A percentile compares a stretch with the other conserved stretches of the same genome.
phyloP scores from a whole-genome alignment of 2,797 vertebrate genomes.

The Scomberomorus guttatus region DNA sequence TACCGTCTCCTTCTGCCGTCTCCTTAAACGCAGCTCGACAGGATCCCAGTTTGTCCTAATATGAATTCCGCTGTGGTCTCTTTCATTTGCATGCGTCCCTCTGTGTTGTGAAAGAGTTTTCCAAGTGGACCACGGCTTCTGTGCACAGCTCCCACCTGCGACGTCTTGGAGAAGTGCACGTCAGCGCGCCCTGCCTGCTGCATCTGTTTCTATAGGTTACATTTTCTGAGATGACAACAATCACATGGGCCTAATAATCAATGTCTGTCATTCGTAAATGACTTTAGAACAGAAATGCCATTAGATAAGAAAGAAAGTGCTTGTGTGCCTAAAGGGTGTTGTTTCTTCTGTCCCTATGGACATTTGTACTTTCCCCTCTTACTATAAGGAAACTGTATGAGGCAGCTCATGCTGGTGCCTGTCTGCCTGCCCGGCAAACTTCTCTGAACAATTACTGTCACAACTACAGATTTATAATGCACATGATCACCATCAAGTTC shows the following conservation, averaged over 20 bases:
- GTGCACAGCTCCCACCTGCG: constrained; percentile 81
- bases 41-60: neutral
- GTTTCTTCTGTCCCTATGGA: constrained; percentile 28
- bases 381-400: constrained; percentile 21
- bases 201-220: neutral
- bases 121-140: constrained; percentile 44
- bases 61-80: neutral
- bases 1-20: constrained; percentile 44
- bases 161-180: constrained; percentile 76
- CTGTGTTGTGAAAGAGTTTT: constrained; percentile 46
- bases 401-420: constrained; percentile 47
- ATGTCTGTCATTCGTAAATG: neutral
- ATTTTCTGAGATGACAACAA: neutral
- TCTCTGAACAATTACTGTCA: constrained; percentile 41
- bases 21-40: neutral
- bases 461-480: constrained; percentile 34
- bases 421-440: constrained; percentile 27
- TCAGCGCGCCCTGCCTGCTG: neutral
- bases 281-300: neutral
- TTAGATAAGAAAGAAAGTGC: neutral
- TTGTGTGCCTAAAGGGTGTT: neutral
- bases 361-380: constrained; percentile 14
- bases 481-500: constrained; percentile 1
- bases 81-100: constrained; percentile 22
- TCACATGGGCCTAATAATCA: neutral